Evolutionary conservation across 2,113 vertebrate genomes (phyloP), one percentile per base, ranked within the genome.

Genomic region (Acanthisitta chloris): DNA sequence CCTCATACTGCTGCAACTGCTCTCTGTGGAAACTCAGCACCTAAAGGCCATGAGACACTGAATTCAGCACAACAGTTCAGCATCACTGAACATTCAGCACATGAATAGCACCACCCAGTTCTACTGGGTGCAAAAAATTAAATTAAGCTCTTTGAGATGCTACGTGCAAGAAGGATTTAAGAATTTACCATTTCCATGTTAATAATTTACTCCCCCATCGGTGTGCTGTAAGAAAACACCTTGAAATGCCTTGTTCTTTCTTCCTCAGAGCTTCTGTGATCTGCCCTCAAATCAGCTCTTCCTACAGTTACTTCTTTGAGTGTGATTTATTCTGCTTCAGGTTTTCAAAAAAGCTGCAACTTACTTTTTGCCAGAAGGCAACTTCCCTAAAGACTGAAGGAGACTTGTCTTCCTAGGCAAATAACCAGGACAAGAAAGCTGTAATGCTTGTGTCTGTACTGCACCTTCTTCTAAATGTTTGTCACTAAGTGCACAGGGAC

Each of bases 181-280:
- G 90, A 94, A 91, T 94, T 94, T 61, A 95, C 51, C 78, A 46
- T 92, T 97, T 95, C 87, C 57, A 16, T 58, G 66, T 91, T 84
- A 96, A 95, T 96, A 96, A 96, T 97, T 95, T 87, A 96, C 64
- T 81, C 58, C 31, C 24, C 55, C 57, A 77, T 55, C 66, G 45
- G 48, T 38, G 57, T 73, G 69, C 91, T 70, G 42, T 26, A 73
- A 73, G 90, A 84, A 86, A 91, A 72, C 45, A 91, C 61, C 89
- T 83, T 81, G 31, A 96, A 85, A 97, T 79, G 65, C 43, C 28
- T 82, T 36, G 14, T 10, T 86, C 48, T 92, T 74, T 69, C 67
- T 51, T 45, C 61, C 52, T 65, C 59, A 52, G 14, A 87, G 42
- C 46, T 88, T 76, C 73, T 82, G 57, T 70, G 51, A 91, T 82